These are phyloP conservation scores for Drosophila bipectinata DNA, from an alignment of 1,140 invertebrate species.

Conservation along the genomic window DNA sequence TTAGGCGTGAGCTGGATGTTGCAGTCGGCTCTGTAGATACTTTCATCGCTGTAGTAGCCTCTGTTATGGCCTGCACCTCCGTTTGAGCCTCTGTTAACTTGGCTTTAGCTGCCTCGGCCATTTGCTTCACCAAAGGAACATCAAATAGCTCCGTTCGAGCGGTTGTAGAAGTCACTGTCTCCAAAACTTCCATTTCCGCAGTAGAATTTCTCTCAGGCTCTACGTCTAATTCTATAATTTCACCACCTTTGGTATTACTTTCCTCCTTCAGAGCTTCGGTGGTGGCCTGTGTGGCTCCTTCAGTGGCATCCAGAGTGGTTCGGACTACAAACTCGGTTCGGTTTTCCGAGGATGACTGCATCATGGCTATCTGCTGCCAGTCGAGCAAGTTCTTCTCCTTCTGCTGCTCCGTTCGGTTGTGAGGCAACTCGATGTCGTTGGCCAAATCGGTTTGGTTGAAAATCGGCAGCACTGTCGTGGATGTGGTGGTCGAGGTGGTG, in stretches of 20 bases:
- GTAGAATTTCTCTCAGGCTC: neutral
- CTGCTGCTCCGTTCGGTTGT: conserved; percentile 47
- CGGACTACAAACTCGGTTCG: conserved; percentile 51
- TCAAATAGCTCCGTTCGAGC: conserved; percentile 7
- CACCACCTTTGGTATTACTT: neutral
- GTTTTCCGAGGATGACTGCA: conserved; percentile 48
- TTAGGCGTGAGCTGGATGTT: neutral
- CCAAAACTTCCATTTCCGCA: neutral
- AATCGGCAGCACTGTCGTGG: neutral
- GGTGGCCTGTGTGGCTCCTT: conserved; percentile 44
- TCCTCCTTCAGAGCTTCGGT: conserved; percentile 31
- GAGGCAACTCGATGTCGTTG: conserved; percentile 55
- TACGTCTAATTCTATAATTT: neutral
- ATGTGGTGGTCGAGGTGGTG: conserved; percentile 2
- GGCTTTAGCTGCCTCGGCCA: conserved; percentile 10
- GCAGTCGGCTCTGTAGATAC: neutral
- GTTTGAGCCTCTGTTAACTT: conserved; percentile 16
- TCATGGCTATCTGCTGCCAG: conserved; percentile 73
- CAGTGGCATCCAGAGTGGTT: conserved; percentile 63
- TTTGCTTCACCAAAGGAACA: conserved; percentile 24
- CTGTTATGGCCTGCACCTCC: conserved; percentile 3
- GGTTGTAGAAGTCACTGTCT: neutral
- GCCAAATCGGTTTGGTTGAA: conserved; percentile 39
- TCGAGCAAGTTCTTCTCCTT: conserved; percentile 73
- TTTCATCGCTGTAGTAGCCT: neutral